phyloP scores from a whole-genome alignment of 2,113 vertebrate genomes.

The Natator depressus region DNA sequence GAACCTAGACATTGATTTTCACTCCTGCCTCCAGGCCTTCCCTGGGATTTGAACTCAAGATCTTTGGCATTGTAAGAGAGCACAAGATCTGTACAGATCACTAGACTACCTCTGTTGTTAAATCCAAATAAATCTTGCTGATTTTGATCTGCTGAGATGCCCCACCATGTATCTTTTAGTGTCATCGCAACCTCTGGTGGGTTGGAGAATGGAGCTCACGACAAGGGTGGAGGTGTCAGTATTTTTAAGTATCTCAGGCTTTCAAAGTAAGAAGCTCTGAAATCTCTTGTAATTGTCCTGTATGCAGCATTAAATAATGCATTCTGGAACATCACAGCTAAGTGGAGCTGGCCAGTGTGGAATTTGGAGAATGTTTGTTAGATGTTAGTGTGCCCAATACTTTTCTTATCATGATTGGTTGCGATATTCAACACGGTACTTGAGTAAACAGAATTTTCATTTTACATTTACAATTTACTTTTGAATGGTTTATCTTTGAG shows the following conservation, averaged over 20 bases:
- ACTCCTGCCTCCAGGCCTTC: not conserved
- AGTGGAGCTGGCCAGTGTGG: not conserved
- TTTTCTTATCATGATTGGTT: not conserved
- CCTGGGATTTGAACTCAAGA: not conserved
- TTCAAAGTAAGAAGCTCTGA: not conserved
- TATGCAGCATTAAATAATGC: not conserved
- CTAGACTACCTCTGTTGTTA: not conserved
- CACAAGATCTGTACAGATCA: not conserved
- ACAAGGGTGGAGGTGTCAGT: not conserved
- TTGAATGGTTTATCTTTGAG: not conserved
- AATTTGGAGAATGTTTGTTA: not conserved
- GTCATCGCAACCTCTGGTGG: not conserved
- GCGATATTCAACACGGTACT: not conserved
- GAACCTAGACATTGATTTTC: not conserved
- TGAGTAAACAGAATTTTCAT: not conserved
- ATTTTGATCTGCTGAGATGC: not conserved
- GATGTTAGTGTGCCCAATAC: not conserved
- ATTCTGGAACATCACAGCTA: not conserved
- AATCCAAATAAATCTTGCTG: not conserved
- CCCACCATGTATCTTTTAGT: not conserved
- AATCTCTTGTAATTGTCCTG: not conserved
- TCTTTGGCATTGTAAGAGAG: not conserved
- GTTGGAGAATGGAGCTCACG: not conserved
- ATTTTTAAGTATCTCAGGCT: not conserved
- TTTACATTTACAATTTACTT: not conserved